Percentiles rank a stretch among this genome's conserved stretches.
These are phyloP conservation scores for Narcine bancroftii DNA, from an alignment of 2,113 vertebrate genomes.

Conservation along the genomic window DNA sequence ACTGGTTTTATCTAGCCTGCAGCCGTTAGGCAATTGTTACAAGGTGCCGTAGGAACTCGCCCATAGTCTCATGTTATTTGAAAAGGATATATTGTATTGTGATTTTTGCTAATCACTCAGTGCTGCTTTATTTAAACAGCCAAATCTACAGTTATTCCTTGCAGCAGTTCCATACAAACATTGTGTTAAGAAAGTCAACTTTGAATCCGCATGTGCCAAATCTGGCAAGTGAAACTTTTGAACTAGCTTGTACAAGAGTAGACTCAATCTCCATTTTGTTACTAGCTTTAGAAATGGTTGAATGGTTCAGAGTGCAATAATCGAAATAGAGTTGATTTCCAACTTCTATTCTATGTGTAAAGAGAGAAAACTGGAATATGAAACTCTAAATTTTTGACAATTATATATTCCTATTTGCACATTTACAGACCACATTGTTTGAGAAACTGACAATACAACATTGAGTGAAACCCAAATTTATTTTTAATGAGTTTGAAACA, in stretches of 20 bases:
- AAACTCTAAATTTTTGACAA: neutral
- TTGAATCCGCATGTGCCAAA: neutral
- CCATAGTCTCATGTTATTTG: neutral
- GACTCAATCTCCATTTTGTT: neutral
- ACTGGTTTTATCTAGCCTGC: neutral
- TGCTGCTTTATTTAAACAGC: neutral
- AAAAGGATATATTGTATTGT: neutral
- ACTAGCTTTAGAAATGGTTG: neutral
- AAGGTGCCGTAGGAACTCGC: neutral
- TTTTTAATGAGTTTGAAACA: neutral
- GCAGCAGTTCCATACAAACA: neutral
- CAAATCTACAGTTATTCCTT: neutral
- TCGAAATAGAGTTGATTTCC: neutral
- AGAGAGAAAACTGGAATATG: neutral
- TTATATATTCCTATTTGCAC: neutral
- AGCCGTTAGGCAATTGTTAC: neutral
- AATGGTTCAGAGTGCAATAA: neutral
- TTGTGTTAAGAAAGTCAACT: neutral
- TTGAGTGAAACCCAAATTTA: neutral
- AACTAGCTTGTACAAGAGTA: neutral
- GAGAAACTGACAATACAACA: neutral
- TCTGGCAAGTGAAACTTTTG: neutral
- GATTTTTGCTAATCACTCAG: neutral
- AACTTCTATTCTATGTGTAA: neutral
- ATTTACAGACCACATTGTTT: neutral